These are phyloP conservation scores for Ichneumoninae sp. DNA, from an alignment of 2,888 invertebrate genomes.

Conservation along the genomic window DNA sequence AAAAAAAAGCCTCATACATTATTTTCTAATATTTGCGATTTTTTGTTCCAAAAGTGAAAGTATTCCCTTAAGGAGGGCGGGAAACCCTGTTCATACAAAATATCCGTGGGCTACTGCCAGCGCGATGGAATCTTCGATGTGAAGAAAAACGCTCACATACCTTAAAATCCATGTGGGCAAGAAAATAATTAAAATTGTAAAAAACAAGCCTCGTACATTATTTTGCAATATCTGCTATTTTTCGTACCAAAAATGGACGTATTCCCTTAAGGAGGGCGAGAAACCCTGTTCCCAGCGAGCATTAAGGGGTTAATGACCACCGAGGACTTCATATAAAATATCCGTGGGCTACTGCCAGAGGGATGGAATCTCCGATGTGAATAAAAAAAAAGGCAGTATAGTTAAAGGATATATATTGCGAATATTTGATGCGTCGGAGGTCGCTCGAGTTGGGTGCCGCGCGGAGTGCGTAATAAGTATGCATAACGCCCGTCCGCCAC, in stretches of 20 bases:
- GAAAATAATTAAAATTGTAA: too few relatives aligned
- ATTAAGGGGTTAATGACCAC: conserved; percentile 3
- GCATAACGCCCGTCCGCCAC: conserved; percentile 66
- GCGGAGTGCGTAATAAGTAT: conserved; percentile 59
- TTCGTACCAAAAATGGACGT: too few relatives aligned
- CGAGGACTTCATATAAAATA: not conserved
- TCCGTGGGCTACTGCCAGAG: not conserved
- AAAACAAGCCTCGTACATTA: too few relatives aligned
- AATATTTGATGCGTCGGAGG: conserved; percentile 64
- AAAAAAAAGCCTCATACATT: too few relatives aligned
- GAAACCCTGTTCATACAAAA: not conserved
- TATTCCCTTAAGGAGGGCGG: too few relatives aligned
- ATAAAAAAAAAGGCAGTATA: conserved; percentile 36
- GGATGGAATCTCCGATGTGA: conserved; percentile 32
- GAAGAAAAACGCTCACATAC: conserved; percentile 16
- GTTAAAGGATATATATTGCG: conserved; percentile 58
- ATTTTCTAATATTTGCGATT: too few relatives aligned
- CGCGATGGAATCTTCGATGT: conserved; percentile 22
- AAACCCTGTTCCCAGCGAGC: not conserved
- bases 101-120: not conserved
- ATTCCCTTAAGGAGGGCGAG: too few relatives aligned
- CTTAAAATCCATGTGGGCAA: too few relatives aligned
- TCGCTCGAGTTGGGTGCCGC: conserved; percentile 60
- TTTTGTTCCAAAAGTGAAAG: too few relatives aligned
- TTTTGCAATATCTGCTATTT: too few relatives aligned